Percentiles rank a stretch among this genome's conserved stretches.
Evolutionary conservation across 2,113 vertebrate genomes (phyloP).

Genomic region (Pygoscelis antarcticus): DNA sequence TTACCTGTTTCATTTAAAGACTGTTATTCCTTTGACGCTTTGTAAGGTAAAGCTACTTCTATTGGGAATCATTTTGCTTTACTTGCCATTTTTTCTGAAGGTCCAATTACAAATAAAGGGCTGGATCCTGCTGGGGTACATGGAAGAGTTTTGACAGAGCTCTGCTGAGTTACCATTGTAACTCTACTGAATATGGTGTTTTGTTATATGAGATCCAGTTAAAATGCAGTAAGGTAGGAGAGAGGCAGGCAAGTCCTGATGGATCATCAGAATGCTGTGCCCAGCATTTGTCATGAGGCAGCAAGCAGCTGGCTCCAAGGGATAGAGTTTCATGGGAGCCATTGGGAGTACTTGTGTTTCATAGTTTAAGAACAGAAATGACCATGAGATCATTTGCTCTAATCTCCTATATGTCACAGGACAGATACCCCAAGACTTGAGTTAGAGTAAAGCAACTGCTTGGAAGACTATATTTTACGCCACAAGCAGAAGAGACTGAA

Average conservation of each 20-base stretch:
- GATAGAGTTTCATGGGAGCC: background rate
- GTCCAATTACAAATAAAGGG: accelerated
- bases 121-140: background rate
- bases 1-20: background rate
- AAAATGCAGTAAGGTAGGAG: background rate
- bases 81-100: background rate
- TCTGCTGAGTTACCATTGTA: background rate
- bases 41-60: background rate
- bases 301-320: background rate
- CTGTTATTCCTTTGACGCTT: background rate
- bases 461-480: background rate
- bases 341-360: background rate
- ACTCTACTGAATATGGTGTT: background rate
- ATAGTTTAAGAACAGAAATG: background rate
- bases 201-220: background rate
- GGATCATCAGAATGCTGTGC: background rate
- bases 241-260: background rate
- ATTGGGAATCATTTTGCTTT: background rate
- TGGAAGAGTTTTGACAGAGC: background rate
- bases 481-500: background rate
- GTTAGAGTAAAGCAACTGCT: background rate
- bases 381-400: background rate
- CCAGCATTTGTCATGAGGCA: background rate
- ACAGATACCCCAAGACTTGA: background rate
- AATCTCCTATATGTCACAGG: background rate